Evolutionary conservation across 2,797 vertebrate species (phyloP), one percentile per base, ranked within the genome.

Genomic region (Tinamus major): DNA sequence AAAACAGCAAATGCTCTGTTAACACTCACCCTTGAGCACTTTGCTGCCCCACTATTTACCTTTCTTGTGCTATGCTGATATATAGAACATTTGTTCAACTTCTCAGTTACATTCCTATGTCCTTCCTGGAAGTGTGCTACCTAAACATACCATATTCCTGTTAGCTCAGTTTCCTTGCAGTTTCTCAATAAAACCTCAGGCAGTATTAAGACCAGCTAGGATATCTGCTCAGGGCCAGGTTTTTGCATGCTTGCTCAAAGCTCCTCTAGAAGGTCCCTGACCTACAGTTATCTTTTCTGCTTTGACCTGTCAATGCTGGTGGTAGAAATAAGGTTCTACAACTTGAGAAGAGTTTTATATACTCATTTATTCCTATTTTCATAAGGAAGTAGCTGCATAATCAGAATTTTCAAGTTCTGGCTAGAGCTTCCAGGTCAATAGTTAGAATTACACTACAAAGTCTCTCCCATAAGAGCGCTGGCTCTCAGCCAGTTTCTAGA

Each of bases 401-500:
- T 90, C 35, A 67, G 65, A 33, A 87, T 44, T 18, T 80, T 90
- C 62, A 69, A 71, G 70, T 82, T 56, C 58, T 1, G 15, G 31
- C 26, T 84, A 61, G 42, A 92, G 76, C 69, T 79, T 83, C 24
- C 49, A 59, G 48, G 92, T 91, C 90, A 94, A 37, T 77, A 90
- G 80, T 48, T 51, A 94, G 95, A 95, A 86, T 68, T 56, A 69
- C 18, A 31, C 48, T 79, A 79, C 55, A 41, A 56, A 1, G 23
- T 56, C 33, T 68, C 37, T 84, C 31, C 59, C 6, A 48, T 87
- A 80, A 95, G 68, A 92, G 18, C 33, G 4, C n/a, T 96, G 91
- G 90, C 71, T 92, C 17, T 49, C n/a, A 91, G 96, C 95, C 97
- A 96, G 6, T 0, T 10, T 87, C 89, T 97, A 92, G 84, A 93